phyloP scores from a whole-genome alignment of 92 coral and sea anemone species.

The Actinostola sp. region DNA sequence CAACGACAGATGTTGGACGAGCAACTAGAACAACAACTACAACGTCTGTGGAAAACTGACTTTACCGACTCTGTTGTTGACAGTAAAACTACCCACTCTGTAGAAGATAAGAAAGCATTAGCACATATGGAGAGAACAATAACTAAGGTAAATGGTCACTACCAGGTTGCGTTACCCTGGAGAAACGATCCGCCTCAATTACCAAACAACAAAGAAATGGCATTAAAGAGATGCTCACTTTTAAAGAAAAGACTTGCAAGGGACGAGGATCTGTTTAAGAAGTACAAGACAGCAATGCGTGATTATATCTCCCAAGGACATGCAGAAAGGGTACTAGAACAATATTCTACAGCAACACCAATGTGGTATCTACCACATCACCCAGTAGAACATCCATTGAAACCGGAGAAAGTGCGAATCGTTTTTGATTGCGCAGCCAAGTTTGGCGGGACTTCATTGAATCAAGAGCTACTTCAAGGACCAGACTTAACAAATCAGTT shows the following conservation, averaged over 20 bases:
- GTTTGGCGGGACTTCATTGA: constrained; percentile 38
- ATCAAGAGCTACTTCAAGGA: constrained; percentile 48
- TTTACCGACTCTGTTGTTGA: constrained; percentile 43
- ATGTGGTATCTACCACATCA: constrained; percentile 64
- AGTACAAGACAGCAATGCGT: constrained; percentile 49
- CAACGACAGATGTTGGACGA: constrained; percentile 18
- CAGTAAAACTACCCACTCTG: constrained; percentile 27
- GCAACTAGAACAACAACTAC: constrained; percentile 25
- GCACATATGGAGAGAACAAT: constrained; percentile 41
- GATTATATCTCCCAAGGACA: constrained; percentile 63
- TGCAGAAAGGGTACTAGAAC: constrained; percentile 49
- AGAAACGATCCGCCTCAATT: constrained; percentile 42
- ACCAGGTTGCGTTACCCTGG: constrained; percentile 66
- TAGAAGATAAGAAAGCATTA: constrained; percentile 56
- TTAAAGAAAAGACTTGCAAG: constrained; percentile 53
- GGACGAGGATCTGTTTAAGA: constrained; percentile 38
- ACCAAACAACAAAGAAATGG: constrained; percentile 49
- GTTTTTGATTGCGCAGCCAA: constrained; percentile 62
- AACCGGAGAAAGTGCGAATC: constrained; percentile 54
- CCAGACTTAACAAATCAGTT: constrained; percentile 47
- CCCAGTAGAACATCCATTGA: constrained; percentile 49
- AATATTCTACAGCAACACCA: constrained; percentile 31
- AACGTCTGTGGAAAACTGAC: constrained; percentile 46
- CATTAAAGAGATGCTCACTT: constrained; percentile 38
- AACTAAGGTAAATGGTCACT: constrained; percentile 38